These are phyloP conservation scores for Eueremaeus valkanovi DNA, from an alignment of 2,888 invertebrate species.

Conservation along the genomic window DNA sequence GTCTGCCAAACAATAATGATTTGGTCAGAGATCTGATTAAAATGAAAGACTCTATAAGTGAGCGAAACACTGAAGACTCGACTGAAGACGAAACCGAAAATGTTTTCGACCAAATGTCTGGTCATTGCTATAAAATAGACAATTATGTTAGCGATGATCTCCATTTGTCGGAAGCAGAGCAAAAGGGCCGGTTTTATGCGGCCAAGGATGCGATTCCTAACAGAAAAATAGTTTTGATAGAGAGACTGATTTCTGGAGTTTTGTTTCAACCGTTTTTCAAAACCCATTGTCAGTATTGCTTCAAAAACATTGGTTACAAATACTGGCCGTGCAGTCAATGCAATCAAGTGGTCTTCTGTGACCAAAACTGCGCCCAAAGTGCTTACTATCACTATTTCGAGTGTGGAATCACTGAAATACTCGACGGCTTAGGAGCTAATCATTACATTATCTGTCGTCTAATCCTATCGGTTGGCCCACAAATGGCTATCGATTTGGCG, in stretches of 20 bases:
- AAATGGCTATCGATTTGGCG: slow-evolving; percentile 3
- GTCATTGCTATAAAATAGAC: not conserved
- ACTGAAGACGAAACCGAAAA: not conserved
- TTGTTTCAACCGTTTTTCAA: not conserved
- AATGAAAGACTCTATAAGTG: not conserved
- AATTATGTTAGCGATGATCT: not conserved
- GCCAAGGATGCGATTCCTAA: not conserved
- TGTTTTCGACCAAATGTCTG: not conserved
- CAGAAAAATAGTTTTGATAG: not conserved
- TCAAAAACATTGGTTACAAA: slow-evolving; percentile 22
- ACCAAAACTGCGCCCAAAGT: not conserved
- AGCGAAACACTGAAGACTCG: not conserved
- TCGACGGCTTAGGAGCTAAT: not conserved
- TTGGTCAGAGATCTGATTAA: not conserved
- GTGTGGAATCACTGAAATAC: not conserved
- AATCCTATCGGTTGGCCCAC: not conserved
- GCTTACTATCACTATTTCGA: not conserved
- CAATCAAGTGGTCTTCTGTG: slow-evolving; percentile 12
- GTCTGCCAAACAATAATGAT: slow-evolving; percentile 14
- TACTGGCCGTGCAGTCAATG: not conserved
- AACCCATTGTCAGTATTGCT: slow-evolving; percentile 23
- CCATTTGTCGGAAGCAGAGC: not conserved
- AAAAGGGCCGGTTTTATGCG: not conserved
- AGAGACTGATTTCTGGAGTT: not conserved
- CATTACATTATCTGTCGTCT: slow-evolving; percentile 5